Percentiles rank a stretch among this genome's conserved stretches.
These are phyloP conservation scores for Spodoptera littoralis DNA, from an alignment of 2,888 invertebrate genomes.

Conservation along the genomic window DNA sequence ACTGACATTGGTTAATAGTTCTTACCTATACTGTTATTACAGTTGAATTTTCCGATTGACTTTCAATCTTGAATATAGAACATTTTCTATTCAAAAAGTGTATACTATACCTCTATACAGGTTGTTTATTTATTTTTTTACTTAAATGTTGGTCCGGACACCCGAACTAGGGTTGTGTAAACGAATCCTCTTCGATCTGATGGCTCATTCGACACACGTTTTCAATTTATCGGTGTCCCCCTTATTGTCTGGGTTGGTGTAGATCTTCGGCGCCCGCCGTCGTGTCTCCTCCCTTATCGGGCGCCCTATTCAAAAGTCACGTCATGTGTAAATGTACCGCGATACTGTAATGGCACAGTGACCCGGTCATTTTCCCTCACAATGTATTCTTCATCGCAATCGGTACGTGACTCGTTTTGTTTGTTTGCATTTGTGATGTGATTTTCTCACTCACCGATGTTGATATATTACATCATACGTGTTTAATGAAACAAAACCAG, in stretches of 20 bases:
- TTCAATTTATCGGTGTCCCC: constrained; percentile 80
- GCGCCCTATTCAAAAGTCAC: constrained; percentile 71
- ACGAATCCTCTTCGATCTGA: constrained; percentile 57
- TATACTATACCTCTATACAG: constrained; percentile 26
- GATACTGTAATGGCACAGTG: constrained; percentile 63
- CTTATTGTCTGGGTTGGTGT: constrained; percentile 63
- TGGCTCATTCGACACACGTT: constrained; percentile 81
- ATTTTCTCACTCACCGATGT: constrained; percentile 4
- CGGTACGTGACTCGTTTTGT: constrained; percentile 22
- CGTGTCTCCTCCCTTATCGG: constrained; percentile 69
- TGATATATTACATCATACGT: neutral
- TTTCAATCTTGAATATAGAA: no score
- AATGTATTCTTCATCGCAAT: constrained; percentile 40
- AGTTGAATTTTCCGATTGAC: no score
- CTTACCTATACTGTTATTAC: no score
- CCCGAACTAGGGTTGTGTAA: constrained; percentile 49
- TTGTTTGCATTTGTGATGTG: constrained; percentile 23
- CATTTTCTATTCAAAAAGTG: constrained; percentile 3
- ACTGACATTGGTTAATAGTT: no score
- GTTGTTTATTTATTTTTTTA: constrained; percentile 57
- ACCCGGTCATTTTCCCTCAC: constrained; percentile 53
- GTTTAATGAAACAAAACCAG: no score
- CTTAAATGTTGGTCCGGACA: constrained; percentile 54
- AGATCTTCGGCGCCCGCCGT: constrained; percentile 69
- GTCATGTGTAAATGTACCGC: constrained; percentile 65